These are phyloP conservation scores for Genyomyrus donnyi DNA, from an alignment of 2,113 vertebrate genomes.

Conservation along the genomic window DNA sequence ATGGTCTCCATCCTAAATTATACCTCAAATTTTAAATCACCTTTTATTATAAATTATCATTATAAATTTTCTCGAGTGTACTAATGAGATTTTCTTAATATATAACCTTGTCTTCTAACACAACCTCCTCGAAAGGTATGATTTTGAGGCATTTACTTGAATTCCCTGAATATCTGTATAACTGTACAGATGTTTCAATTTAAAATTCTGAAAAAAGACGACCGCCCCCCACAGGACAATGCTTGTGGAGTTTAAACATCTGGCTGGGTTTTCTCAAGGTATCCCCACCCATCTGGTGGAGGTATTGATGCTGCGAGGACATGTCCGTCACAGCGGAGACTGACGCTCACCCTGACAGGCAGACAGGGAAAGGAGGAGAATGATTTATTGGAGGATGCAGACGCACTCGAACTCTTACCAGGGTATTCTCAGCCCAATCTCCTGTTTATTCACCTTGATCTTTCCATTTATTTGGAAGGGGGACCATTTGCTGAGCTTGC, in stretches of 20 bases:
- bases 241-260: conserved; percentile 26
- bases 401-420: conserved; percentile 7
- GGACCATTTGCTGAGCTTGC: background rate
- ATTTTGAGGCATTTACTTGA: background rate
- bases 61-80: background rate
- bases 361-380: conserved; percentile 17
- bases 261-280: conserved; percentile 15
- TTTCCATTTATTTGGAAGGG: conserved; percentile 17
- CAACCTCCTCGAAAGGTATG: background rate
- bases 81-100: background rate
- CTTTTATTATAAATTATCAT: background rate
- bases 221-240: background rate
- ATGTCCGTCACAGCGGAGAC: conserved; percentile 31
- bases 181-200: conserved; percentile 23
- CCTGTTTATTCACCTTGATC: conserved; percentile 28
- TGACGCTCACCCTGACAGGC: conserved; percentile 39
- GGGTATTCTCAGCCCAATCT: conserved; percentile 8
- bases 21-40: background rate
- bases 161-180: background rate
- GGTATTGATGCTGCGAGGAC: conserved; percentile 16
- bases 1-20: background rate
- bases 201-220: conserved; percentile 23
- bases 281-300: conserved; percentile 35
- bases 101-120: background rate
- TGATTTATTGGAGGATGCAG: conserved; percentile 39